Conservation (phyloP, 2,888 invertebrate genomes). For the Pharmacophagus antenor region DNA sequence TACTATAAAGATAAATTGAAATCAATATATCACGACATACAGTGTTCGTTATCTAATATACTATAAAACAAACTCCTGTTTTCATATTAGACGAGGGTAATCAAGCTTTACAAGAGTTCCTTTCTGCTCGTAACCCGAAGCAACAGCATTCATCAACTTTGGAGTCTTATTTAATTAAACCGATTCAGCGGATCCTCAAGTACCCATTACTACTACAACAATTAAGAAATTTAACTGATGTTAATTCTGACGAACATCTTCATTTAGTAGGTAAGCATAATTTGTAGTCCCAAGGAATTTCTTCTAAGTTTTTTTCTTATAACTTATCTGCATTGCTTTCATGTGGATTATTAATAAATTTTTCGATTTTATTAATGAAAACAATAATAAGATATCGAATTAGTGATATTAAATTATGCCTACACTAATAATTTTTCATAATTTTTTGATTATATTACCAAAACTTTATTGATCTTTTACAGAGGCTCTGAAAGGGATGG, state of each 20-base stretch:
- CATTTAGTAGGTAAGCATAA: constrained; percentile 91
- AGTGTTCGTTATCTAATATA: neutral
- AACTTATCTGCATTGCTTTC: too few species aligned
- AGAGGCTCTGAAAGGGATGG: constrained; percentile 98
- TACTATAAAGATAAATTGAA: constrained; percentile 3
- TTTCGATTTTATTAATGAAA: too few species aligned
- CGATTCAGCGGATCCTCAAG: constrained; percentile 98
- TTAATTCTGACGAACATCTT: constrained; percentile 95
- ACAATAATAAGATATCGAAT: too few species aligned
- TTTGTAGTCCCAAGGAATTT: neutral
- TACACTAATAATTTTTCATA: too few species aligned
- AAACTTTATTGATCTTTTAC: constrained; percentile 45
- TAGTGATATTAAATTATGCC: too few species aligned
- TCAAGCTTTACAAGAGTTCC: constrained; percentile 96
- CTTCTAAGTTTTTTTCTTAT: neutral
- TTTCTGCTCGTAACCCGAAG: constrained; percentile 95
- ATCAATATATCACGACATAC: neutral
- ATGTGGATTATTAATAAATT: too few species aligned
- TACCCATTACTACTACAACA: constrained; percentile 97
- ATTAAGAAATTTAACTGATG: constrained; percentile 95
- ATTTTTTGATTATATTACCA: neutral
- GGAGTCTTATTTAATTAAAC: constrained; percentile 98
- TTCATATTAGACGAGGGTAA: constrained; percentile 91
- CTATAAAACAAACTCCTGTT: neutral
- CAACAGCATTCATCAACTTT: constrained; percentile 98